Evolutionary conservation across 1,140 invertebrate species (phyloP), one percentile per base, ranked within the genome.

Genomic region (Leucophenga varia): DNA sequence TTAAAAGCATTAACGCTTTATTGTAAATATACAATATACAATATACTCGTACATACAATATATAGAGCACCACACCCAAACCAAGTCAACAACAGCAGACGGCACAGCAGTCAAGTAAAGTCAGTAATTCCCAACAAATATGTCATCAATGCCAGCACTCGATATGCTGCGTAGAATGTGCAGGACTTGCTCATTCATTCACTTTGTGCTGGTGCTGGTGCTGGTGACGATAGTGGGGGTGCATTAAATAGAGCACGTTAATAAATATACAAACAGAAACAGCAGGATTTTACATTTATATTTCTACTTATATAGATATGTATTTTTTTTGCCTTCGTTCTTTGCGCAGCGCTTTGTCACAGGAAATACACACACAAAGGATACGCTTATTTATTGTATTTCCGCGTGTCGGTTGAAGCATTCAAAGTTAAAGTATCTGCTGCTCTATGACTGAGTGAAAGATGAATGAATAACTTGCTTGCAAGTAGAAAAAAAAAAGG

Each of bases 1-100:
- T 67, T 67, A 68, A 64, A 67, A 67, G 64, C 64, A 68, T 67
- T 67, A 67, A 67, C 49, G 49, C 40, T 44, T 36, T 20, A 13
- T 4, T 6, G 16, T 6, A 57, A n/a, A n/a, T n/a, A n/a, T n/a
- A n/a, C n/a, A n/a, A n/a, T n/a, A n/a, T n/a, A n/a, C n/a, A n/a
- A n/a, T n/a, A n/a, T n/a, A n/a, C n/a, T n/a, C n/a, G n/a, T n/a
- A n/a, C n/a, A n/a, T n/a, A 68, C 57, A 58, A 49, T 54, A 64
- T 61, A 51, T 67, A 59, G 59, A 19, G 18, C 14, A 18, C 22
- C 13, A 13, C 6, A 12, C 20, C 8, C 25, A 22, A 9, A 25
- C 13, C 12, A 10, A 19, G 18, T 38, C 25, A 30, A 30, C 25
- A 30, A 30, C n/a, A 5, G 19, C 32, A 31, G 43, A 30, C 45